Base-by-base conservation (phyloP, 2,113 vertebrate genomes). In the Menura novaehollandiae region DNA sequence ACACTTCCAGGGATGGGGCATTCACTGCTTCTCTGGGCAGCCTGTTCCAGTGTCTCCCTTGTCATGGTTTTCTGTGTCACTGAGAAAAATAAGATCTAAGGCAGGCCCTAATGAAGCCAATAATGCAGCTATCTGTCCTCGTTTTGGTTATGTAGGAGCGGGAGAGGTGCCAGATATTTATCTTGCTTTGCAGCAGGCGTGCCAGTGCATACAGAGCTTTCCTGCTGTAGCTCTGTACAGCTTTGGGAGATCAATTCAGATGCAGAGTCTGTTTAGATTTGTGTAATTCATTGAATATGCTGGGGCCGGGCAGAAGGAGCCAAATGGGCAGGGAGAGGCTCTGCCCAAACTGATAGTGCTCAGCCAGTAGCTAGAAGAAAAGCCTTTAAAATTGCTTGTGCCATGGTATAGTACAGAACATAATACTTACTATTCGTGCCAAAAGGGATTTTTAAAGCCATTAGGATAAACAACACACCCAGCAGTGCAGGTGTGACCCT, bases 241-340 rank as follows among this genome's bases (percentile, higher is more conserved):
- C 80, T 96, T 71, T 5, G 3, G 88, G 90, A 96, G 74, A 43
- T 81, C 9, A 78, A 79, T 82, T 93, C 32, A 33, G 68, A 72
- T 52, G 44, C 78, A 68, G 71, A 87, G 32, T 47, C 49, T 81
- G 39, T 64, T 89, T 51, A 41, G 82, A 64, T 89, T 78, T 76
- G 56, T 64, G 49, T 39, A 82, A 68, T 55, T 35, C 46, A 28
- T 3, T 37, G 55, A 77, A 17, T 28, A 15, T 46, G 47, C 85
- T 30, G 35, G 62, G 63, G 32, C 74, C 77, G 92, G 43, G 64
- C 72, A 67, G 55, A 39, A 37, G 44, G 49, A 91, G 68, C 76
- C 59, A 21, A 69, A 23, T 24, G 68, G n/a, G 32, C 18, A 32
- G 41, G 35, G 53, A 59, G 44, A 52, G 15, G 35, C 49, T 88